Percentiles rank a stretch among this genome's conserved stretches.
These are phyloP conservation scores for Drosophila asahinai DNA, from an alignment of 1,140 invertebrate species.

Conservation along the genomic window DNA sequence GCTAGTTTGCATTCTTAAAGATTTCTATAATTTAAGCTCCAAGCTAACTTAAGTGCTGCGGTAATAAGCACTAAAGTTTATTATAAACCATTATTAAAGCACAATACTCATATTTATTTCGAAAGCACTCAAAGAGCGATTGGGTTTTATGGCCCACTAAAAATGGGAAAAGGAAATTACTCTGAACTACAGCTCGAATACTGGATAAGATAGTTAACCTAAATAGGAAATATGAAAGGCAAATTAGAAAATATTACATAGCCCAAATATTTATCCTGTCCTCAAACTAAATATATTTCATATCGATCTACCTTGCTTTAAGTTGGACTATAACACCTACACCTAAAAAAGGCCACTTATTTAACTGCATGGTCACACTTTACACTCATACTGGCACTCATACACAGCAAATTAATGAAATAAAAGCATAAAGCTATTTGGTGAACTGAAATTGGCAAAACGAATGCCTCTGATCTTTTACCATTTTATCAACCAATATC, in stretches of 20 bases:
- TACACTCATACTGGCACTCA: background rate
- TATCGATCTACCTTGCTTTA: no score
- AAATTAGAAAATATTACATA: background rate
- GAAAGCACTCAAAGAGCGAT: background rate
- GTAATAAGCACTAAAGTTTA: slow-evolving; percentile 1
- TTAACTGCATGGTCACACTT: background rate
- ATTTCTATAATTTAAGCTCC: background rate
- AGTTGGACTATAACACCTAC: no score
- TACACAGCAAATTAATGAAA: background rate
- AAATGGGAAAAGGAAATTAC: background rate
- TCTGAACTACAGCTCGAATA: no score
- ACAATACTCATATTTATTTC: background rate
- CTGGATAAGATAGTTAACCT: background rate
- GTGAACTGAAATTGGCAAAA: background rate
- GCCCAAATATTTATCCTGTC: no score
- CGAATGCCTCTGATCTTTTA: background rate
- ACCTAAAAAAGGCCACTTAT: background rate
- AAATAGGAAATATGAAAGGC: background rate
- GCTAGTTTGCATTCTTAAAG: background rate
- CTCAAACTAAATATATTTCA: no score
- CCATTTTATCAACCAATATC: no score
- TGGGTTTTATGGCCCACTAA: background rate
- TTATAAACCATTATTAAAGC: background rate
- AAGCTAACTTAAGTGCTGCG: background rate
- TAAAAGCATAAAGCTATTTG: background rate